Conservation (phyloP, 2,797 vertebrate genomes). For the Sebastiscus tertius region DNA sequence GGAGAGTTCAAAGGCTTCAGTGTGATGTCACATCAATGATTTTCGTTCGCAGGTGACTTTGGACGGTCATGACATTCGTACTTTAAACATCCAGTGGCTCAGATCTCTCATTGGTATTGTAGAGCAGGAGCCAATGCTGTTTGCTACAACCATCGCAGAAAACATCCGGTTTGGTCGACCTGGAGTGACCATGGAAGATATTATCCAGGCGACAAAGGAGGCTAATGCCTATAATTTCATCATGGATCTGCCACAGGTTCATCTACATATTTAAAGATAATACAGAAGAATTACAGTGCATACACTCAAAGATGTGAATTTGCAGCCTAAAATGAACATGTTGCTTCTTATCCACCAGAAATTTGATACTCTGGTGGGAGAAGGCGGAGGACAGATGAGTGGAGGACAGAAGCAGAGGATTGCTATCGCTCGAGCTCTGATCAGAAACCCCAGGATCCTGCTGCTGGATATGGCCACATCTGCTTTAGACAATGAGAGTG, state of each 20-base stretch:
- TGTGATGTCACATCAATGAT: neutral
- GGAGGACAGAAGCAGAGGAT: slow-evolving; percentile 88
- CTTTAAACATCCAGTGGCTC: slow-evolving; percentile 84
- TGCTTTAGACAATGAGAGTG: slow-evolving; percentile 86
- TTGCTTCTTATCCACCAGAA: slow-evolving; percentile 58
- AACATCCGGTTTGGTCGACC: slow-evolving; percentile 81
- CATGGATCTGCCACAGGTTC: slow-evolving; percentile 84
- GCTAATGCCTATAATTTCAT: slow-evolving; percentile 87
- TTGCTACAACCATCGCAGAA: slow-evolving; percentile 84
- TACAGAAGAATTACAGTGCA: neutral
- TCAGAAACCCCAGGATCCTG: slow-evolving; percentile 85
- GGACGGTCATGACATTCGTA: slow-evolving; percentile 84
- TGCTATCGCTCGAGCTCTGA: slow-evolving; percentile 83
- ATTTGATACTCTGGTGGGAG: slow-evolving; percentile 86
- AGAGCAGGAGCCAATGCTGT: slow-evolving; percentile 86
- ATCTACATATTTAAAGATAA: neutral
- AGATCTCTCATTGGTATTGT: slow-evolving; percentile 85
- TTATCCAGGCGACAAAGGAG: slow-evolving; percentile 80
- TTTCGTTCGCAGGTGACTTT: slow-evolving; percentile 76
- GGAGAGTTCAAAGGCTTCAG: neutral
- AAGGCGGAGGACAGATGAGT: slow-evolving; percentile 87
- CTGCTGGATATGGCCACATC: slow-evolving; percentile 87
- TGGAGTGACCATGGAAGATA: slow-evolving; percentile 79
- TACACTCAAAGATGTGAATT: neutral
- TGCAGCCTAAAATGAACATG: neutral